Conservation (phyloP, 2,113 vertebrate genomes). For the Ariopsis seemanni region DNA sequence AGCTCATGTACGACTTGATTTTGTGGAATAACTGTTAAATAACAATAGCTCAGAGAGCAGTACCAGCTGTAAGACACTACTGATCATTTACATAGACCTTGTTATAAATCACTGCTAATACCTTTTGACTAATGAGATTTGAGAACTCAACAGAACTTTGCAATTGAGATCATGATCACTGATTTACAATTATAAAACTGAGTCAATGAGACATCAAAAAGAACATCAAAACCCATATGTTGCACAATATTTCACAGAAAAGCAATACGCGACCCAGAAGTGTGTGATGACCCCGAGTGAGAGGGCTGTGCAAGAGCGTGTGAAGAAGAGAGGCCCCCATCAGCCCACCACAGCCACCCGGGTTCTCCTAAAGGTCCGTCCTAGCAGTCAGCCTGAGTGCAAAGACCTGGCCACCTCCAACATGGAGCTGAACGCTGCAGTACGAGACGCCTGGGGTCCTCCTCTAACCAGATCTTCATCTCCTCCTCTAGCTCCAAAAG, state of each 20-base stretch:
- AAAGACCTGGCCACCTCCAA: slow-evolving; percentile 54
- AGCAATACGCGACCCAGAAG: slow-evolving; percentile 10
- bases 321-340: slow-evolving; percentile 58
- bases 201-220: neutral
- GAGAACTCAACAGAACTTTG: neutral
- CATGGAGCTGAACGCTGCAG: slow-evolving; percentile 47
- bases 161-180: neutral
- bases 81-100: too few relatives aligned
- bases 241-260: slow-evolving; percentile 30
- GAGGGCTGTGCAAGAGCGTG: slow-evolving; percentile 40
- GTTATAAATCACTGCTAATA: neutral
- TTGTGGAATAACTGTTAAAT: too few relatives aligned
- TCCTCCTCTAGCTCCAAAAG: slow-evolving; percentile 38
- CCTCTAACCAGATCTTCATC: neutral
- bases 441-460: slow-evolving; percentile 64
- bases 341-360: slow-evolving; percentile 55
- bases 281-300: slow-evolving; percentile 49
- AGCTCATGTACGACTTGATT: too few relatives aligned
- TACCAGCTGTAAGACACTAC: too few relatives aligned
- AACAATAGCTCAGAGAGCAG: too few relatives aligned
- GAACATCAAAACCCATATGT: neutral
- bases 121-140: neutral
- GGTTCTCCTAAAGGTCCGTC: slow-evolving; percentile 68
- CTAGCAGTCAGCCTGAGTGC: slow-evolving; percentile 58
- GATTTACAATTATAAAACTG: neutral